Evolutionary conservation across 1,140 invertebrate species (phyloP), one percentile per base, ranked within the genome.

Genomic region (Adelges cooleyi): DNA sequence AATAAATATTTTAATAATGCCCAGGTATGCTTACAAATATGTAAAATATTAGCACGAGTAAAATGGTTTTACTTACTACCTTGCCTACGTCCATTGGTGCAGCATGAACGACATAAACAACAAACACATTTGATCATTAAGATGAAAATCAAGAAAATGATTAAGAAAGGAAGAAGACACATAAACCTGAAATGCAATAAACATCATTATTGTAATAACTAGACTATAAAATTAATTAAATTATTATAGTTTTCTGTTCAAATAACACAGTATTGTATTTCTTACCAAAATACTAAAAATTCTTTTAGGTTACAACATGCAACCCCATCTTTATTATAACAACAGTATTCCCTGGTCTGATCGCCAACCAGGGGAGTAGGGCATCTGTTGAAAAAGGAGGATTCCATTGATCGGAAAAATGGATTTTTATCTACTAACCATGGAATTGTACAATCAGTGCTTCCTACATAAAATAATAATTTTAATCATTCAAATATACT

Each of bases 81-180:
- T 48, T 67, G 50, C 22, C 69, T 67, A 36, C 66, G 44, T 65
- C 65, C 69, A 56, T 69, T 50, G 25, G 46, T 56, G 25, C 69
- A 70, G 59, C 66, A 70, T 38, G 68, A 66, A 46, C 69, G 69
- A 25, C 66, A 70, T 23, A 70, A 59, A 52, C 69, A 70, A 36
- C 69, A 70, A 3, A 70, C 59, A 27, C 69, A 70, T 17, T 62
- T 66, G 54, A 70, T 65, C 52, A 70, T 53, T 5, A 44, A 68
- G 11, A 65, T 67, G 8, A 69, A 17, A 20, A 69, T 65, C 18
- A 69, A 33, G 13, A 68, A 22, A 13, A 67, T 25, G 27, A 69
- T 67, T 18, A 68, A 48, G 22, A 54, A 20, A 3, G 56, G 56
- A 62, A 62, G 25, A n/a, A 62, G 56, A 18, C 23, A 62, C 27